Evolutionary conservation across 2,888 invertebrate species (phyloP), one percentile per base, ranked within the genome.

Genomic region (Buathra laborator): DNA sequence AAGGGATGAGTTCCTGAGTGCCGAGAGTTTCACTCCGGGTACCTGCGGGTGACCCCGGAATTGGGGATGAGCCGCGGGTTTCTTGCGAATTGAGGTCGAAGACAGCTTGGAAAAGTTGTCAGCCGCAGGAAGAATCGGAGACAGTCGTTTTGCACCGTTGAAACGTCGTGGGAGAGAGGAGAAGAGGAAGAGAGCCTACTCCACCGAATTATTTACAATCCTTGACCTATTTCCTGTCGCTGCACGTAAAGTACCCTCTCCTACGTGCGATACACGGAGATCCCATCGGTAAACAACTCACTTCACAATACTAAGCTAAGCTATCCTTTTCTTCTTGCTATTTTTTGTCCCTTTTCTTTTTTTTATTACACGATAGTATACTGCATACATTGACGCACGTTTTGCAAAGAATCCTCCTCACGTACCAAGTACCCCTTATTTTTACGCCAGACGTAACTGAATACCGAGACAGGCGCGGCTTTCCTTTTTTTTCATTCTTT

Each of bases 21-120:
- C 70, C 78, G 74, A 68, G 53, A 24, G 48, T 74, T 67, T 64
- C 48, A 51, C 59, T n/a, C 29, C 16, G 19, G 51, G 51, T 62
- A 72, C 59, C 77, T 62, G 77, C 51, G 59, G 66, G 66, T 72
- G 67, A 81, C 64, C 64, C 44, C 68, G 70, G 71, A 81, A 85
- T 85, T 78, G 66, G 71, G 82, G 78, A 81, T 84, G 84, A 84
- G 84, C 71, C 66, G 72, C 32, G 67, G 70, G 51, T 76, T 62
- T 81, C 66, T 64, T 46, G 71, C 56, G 85, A 79, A 85, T 85
- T 64, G 81, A 79, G 85, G 82, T 85, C 85, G 79, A 78, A 85
- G 82, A 72, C 56, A 71, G 75, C 77, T 78, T 56, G 78, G 66
- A 85, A 81, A 84, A 67, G 81, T 81, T 85, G 82, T 79, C 70